Evolutionary conservation across 2,113 vertebrate genomes (phyloP).

Genomic region (Rana temporaria): DNA sequence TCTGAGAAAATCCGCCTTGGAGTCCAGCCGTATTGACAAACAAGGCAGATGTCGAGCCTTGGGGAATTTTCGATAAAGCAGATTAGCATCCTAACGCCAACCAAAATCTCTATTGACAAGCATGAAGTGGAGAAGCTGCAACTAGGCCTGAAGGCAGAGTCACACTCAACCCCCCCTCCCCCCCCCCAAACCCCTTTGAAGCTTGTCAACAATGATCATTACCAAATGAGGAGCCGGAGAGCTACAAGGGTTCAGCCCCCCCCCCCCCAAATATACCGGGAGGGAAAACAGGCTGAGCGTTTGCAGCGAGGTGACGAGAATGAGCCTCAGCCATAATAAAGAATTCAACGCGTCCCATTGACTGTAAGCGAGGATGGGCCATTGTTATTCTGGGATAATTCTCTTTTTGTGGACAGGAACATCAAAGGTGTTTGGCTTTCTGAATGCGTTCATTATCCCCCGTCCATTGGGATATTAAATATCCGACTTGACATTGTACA

Average conservation of each 20-base stretch:
- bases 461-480: neutral
- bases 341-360: neutral
- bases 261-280: accelerated
- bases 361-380: neutral
- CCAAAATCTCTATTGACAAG: slow-evolving; percentile 69
- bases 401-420: slow-evolving; percentile 27
- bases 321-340: neutral
- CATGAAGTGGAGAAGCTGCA: slow-evolving; percentile 68
- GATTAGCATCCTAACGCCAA: slow-evolving; percentile 59
- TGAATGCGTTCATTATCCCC: slow-evolving; percentile 29
- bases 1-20: slow-evolving; percentile 54
- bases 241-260: slow-evolving; percentile 59
- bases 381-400: slow-evolving; percentile 36
- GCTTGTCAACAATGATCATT: slow-evolving; percentile 67
- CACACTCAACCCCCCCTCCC: slow-evolving; percentile 52
- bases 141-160: slow-evolving; percentile 65
- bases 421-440: slow-evolving; percentile 20
- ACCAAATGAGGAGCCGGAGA: slow-evolving; percentile 56
- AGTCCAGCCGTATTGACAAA: slow-evolving; percentile 63
- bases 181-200: slow-evolving; percentile 56
- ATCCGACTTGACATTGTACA: neutral
- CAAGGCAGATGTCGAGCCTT: slow-evolving; percentile 60
- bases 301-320: neutral
- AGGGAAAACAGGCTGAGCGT: slow-evolving; percentile 19
- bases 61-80: slow-evolving; percentile 64